phyloP scores from a whole-genome alignment of 2,113 vertebrate genomes.

The Seriola quinqueradiata region DNA sequence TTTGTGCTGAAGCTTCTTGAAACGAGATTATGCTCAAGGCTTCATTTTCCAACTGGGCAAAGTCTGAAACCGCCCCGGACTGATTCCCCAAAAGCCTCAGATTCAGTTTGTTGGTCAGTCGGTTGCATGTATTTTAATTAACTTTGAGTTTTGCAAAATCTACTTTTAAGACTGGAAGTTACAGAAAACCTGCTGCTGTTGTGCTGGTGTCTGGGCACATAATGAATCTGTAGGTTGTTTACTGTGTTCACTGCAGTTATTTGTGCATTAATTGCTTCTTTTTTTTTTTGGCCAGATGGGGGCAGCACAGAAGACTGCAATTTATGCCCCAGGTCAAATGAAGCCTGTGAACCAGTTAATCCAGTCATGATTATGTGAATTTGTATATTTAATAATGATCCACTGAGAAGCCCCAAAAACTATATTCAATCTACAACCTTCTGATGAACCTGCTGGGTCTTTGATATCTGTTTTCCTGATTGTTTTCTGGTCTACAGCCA shows the following conservation, averaged over 20 bases:
- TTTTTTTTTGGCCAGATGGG: too few relatives aligned
- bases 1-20: neutral
- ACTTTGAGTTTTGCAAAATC: neutral
- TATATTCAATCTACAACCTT: neutral
- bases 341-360: neutral
- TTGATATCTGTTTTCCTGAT: neutral
- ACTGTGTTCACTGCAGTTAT: too few relatives aligned
- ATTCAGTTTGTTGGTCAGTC: neutral
- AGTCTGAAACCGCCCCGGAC: neutral
- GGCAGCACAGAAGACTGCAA: too few relatives aligned
- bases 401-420: too few relatives aligned
- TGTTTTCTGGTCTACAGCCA: neutral
- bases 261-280: too few relatives aligned
- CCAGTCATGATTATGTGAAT: neutral
- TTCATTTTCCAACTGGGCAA: neutral
- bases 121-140: neutral
- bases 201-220: too few relatives aligned
- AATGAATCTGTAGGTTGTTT: too few relatives aligned
- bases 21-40: too few relatives aligned
- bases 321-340: neutral
- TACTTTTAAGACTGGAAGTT: neutral
- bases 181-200: neutral
- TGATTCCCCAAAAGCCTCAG: neutral
- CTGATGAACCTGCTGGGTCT: neutral
- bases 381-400: neutral